Evolutionary conservation across 1,140 invertebrate species (phyloP).

Genomic region (Belonocnema kinseyi): DNA sequence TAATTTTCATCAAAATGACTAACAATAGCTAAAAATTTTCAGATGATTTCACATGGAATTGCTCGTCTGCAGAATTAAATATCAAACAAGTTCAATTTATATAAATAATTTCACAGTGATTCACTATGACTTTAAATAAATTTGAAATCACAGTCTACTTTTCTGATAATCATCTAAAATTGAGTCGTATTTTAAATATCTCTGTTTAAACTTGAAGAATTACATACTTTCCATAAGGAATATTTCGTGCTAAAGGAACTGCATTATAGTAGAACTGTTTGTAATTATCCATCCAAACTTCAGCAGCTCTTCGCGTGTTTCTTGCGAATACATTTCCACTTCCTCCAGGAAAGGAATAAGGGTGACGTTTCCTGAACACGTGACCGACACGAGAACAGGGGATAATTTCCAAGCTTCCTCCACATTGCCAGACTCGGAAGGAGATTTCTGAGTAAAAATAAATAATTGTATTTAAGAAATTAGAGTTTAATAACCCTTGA

Average conservation of each 20-base stretch:
- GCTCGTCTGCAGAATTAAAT: not conserved
- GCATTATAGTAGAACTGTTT: conserved; percentile 94
- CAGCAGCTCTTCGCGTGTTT: conserved; percentile 91
- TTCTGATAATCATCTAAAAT: too few relatives aligned
- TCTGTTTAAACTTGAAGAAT: not conserved
- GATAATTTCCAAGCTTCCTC: conserved; percentile 94
- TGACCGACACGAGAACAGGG: conserved; percentile 95
- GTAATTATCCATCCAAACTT: conserved; percentile 98
- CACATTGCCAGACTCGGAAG: conserved; percentile 96
- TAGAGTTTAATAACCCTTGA: conserved; percentile 60
- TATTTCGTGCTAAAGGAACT: conserved; percentile 90
- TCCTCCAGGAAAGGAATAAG: conserved; percentile 96
- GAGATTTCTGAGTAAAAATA: conserved; percentile 78
- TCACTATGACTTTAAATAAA: conserved; percentile 41
- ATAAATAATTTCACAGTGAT: conserved; percentile 42
- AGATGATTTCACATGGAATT: too few relatives aligned
- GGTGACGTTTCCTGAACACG: conserved; percentile 94
- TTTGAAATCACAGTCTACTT: too few relatives aligned
- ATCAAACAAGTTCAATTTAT: conserved; percentile 31
- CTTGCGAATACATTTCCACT: conserved; percentile 92
- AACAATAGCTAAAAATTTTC: too few relatives aligned
- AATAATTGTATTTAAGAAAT: conserved; percentile 35
- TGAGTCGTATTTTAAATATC: too few relatives aligned
- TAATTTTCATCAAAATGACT: too few relatives aligned
- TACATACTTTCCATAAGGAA: conserved; percentile 93